A percentile compares a stretch with the other conserved stretches of the same genome.
These are phyloP conservation scores for Arctocebus calabarensis DNA, from an alignment of 2,797 vertebrate species.

Conservation along the genomic window DNA sequence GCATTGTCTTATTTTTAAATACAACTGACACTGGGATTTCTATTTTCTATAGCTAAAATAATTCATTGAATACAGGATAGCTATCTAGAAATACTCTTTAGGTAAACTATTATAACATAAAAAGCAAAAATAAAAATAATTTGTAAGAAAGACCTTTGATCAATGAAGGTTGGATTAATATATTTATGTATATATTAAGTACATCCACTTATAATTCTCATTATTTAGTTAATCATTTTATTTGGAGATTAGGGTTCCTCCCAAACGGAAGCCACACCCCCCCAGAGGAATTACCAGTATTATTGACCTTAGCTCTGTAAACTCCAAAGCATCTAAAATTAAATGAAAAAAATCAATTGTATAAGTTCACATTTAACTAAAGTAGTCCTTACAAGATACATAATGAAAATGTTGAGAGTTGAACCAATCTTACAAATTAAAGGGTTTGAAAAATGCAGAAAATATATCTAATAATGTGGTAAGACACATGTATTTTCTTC, in stretches of 20 bases:
- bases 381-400: background rate
- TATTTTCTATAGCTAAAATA: background rate
- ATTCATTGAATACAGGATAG: background rate
- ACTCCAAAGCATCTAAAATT: conserved; percentile 26
- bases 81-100: background rate
- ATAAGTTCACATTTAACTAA: conserved; percentile 32
- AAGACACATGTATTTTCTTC: background rate
- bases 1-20: conserved; percentile 35
- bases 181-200: background rate
- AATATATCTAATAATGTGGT: background rate
- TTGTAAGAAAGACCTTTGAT: background rate
- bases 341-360: conserved; percentile 9
- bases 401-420: background rate
- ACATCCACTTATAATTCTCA: background rate
- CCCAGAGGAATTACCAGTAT: background rate
- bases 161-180: conserved; percentile 1
- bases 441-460: background rate
- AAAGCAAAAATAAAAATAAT: background rate
- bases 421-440: background rate
- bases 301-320: background rate
- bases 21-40: background rate
- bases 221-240: conserved; percentile 20
- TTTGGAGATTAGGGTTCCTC: background rate
- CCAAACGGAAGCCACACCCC: background rate
- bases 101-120: background rate